These are phyloP conservation scores for Trichogramma dendrolimi DNA, from an alignment of 2,888 invertebrate species.

Conservation along the genomic window DNA sequence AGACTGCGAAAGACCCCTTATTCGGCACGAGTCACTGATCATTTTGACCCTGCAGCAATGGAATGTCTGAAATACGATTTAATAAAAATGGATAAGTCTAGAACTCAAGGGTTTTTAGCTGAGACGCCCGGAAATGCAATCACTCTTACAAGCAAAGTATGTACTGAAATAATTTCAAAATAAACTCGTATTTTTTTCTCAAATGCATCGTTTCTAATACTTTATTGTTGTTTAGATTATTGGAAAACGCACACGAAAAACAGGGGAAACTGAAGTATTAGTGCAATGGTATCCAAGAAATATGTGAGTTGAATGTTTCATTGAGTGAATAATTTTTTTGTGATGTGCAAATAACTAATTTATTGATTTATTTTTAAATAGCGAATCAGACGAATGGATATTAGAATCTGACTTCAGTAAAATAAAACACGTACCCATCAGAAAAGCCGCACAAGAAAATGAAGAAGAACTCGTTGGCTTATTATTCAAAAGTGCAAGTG, in stretches of 20 bases:
- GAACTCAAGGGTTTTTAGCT: slow-evolving; percentile 62
- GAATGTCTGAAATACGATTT: slow-evolving; percentile 83
- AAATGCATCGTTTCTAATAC: background rate
- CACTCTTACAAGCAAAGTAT: slow-evolving; percentile 66
- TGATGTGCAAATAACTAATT: background rate
- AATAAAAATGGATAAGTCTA: slow-evolving; percentile 58
- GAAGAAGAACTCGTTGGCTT: too few relatives aligned
- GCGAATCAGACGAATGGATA: slow-evolving; percentile 84
- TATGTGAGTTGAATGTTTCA: slow-evolving; percentile 65
- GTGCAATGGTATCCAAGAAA: slow-evolving; percentile 79
- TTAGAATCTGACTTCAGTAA: slow-evolving; percentile 57
- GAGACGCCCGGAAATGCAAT: slow-evolving; percentile 66
- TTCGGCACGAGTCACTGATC: slow-evolving; percentile 87
- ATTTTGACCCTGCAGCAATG: slow-evolving; percentile 89
- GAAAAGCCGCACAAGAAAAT: slow-evolving; percentile 15
- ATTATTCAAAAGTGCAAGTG: too few relatives aligned
- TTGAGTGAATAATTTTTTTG: background rate
- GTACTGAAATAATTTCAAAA: slow-evolving; percentile 20
- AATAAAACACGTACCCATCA: slow-evolving; percentile 47
- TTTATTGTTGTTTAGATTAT: background rate
- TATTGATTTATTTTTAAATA: slow-evolving; percentile 47
- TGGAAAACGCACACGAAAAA: background rate
- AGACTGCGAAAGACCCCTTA: slow-evolving; percentile 47
- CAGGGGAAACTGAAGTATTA: slow-evolving; percentile 68
- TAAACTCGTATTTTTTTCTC: background rate